Base-by-base conservation (phyloP, 2,113 vertebrate species). In the Spermophilus dauricus region DNA sequence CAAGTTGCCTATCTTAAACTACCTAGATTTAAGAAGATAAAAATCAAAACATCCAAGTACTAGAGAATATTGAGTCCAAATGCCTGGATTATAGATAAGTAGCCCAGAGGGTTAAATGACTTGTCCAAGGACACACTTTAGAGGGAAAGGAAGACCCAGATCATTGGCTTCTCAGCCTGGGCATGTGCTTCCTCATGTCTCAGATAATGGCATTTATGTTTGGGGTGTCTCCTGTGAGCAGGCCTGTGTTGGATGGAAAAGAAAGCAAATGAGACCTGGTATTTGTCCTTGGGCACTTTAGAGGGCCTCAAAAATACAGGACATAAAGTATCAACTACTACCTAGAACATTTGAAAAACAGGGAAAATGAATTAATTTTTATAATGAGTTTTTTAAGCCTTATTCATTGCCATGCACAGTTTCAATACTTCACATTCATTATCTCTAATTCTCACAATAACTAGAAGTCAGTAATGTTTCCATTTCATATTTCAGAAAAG, bases 31-130 rank as follows among this genome's bases (percentile, higher is more conserved):
- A 56, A 77, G 69, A 91, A 72, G 77, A 84, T 89, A 84, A 92
- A 91, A 97, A 96, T 86, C 89, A 76, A 86, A 63, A 32, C 26
- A 82, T 89, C 70, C 61, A 69, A 72, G 34, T 37, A 81, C 45
- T 96, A 53, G 86, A 92, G 96, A 97, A 93, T 63, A 86, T 45
- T 90, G 67, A 95, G 48, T 91, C 67, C 90, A 96, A 86, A 95
- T 80, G 63, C 78, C 67, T 93, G 65, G 73, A 34, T 81, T 86
- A 39, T 81, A 91, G 94, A 51, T 70, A 81, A 96, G 32, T 96
- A 96, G 63, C 72, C 92, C 51, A 45, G 61, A 77, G 86, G 45
- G 32, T 67, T 78, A 77, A 83, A 53, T 58, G 81, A 86, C 72
- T 86, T 34, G 4, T 76, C 39, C 56, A 22, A 30, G 20, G 42